phyloP scores from a whole-genome alignment of 2,797 vertebrate genomes.

The Sebastes cheni region DNA sequence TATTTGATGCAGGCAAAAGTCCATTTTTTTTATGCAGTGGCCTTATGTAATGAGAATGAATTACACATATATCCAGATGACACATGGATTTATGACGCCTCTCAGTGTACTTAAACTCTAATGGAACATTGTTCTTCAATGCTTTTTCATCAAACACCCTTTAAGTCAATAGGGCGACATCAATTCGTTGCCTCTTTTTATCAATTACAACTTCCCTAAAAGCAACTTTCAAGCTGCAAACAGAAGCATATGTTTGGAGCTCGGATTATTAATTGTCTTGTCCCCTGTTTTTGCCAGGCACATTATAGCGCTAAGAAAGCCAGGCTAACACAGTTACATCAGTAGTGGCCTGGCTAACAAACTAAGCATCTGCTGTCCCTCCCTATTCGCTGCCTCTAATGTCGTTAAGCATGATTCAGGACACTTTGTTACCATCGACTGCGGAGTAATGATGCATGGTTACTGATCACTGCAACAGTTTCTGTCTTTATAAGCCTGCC shows the following conservation, averaged over 20 bases:
- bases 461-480: conserved; percentile 53
- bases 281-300: conserved; percentile 9
- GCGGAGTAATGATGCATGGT: conserved; percentile 61
- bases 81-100: not conserved
- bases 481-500: conserved; percentile 54
- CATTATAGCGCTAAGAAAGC: conserved; percentile 1
- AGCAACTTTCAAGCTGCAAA: conserved; percentile 15
- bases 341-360: conserved; percentile 41
- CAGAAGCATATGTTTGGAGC: conserved; percentile 35
- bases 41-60: not conserved
- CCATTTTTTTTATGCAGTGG: not conserved
- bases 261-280: conserved; percentile 32
- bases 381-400: conserved; percentile 54
- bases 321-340: conserved; percentile 18
- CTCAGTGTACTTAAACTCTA: not conserved
- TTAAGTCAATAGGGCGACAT: not conserved
- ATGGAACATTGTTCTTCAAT: not conserved
- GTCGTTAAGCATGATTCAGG: conserved; percentile 59
- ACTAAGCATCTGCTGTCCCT: conserved; percentile 51
- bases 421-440: conserved; percentile 72
- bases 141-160: not conserved
- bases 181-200: not conserved
- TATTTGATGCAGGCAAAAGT: not conserved
- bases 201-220: conserved; percentile 20
- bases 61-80: not conserved